Evolutionary conservation across 1,140 invertebrate genomes (phyloP).

Genomic region (Plectrocnemia conspersa): DNA sequence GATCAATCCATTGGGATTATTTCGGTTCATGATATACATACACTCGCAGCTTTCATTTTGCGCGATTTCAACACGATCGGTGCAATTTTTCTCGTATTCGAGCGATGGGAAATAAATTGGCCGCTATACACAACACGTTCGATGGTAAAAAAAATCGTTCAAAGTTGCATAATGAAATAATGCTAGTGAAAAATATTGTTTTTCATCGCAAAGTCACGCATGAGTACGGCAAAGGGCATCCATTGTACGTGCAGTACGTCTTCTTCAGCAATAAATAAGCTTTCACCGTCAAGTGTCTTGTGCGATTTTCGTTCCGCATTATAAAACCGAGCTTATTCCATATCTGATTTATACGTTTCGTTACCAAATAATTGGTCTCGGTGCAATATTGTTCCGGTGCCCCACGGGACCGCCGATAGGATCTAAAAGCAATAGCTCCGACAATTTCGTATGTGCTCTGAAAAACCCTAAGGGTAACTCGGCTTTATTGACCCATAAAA

Average conservation of each 20-base stretch:
- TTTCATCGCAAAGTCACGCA: too few relatives aligned
- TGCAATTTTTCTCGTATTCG: too few relatives aligned
- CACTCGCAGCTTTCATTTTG: neutral
- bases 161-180: too few relatives aligned
- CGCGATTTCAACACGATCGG: too few relatives aligned
- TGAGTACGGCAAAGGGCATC: too few relatives aligned
- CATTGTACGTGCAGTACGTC: too few relatives aligned
- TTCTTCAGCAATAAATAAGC: constrained; percentile 11
- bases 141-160: too few relatives aligned
- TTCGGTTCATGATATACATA: neutral
- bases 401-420: neutral
- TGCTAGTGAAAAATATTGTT: too few relatives aligned
- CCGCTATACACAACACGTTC: too few relatives aligned
- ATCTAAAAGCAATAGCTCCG: constrained; percentile 9
- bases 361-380: constrained; percentile 15
- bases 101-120: too few relatives aligned
- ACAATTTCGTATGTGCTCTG: neutral
- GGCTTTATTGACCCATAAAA: constrained; percentile 5
- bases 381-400: neutral
- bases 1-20: too few relatives aligned
- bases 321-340: constrained; percentile 10
- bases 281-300: constrained; percentile 16
- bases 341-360: constrained; percentile 13
- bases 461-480: neutral
- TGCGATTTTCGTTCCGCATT: constrained; percentile 13